Evolutionary conservation across 1,140 invertebrate species (phyloP).

Genomic region (Dermatophagoides farinae): DNA sequence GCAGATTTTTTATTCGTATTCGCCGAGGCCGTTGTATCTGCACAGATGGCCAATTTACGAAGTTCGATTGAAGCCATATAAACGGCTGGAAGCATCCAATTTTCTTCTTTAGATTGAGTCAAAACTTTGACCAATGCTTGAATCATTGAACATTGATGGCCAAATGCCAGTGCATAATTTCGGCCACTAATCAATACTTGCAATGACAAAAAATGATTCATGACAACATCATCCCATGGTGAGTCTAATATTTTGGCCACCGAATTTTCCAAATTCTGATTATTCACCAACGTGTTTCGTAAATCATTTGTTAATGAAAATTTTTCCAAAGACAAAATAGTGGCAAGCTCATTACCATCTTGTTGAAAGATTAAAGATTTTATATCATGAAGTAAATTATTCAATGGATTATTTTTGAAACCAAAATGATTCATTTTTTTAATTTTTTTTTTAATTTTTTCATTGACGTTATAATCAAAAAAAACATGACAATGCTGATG

Average conservation of each 20-base stretch:
- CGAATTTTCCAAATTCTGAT: slow-evolving; percentile 29
- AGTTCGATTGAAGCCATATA: slow-evolving; percentile 70
- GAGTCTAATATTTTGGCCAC: slow-evolving; percentile 16
- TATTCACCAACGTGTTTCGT: neutral
- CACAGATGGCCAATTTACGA: slow-evolving; percentile 43
- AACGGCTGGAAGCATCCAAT: slow-evolving; percentile 82
- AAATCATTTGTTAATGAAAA: neutral
- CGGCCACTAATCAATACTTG: slow-evolving; percentile 27
- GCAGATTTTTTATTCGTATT: neutral
- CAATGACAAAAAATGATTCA: slow-evolving; percentile 47
- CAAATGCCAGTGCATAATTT: slow-evolving; percentile 52
- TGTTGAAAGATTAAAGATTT: neutral
- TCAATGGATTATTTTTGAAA: neutral
- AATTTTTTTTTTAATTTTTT: no score
- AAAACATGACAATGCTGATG: no score
- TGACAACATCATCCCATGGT: slow-evolving; percentile 57
- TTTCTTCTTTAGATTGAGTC: slow-evolving; percentile 75
- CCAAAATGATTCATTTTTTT: slow-evolving; percentile 3
- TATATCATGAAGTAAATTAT: neutral
- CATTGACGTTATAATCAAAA: no score
- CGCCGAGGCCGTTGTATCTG: slow-evolving; percentile 14
- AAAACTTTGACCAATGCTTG: slow-evolving; percentile 60
- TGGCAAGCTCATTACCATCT: neutral
- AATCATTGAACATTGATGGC: slow-evolving; percentile 50
- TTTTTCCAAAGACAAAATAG: neutral